These are phyloP conservation scores for Diloba caeruleocephala DNA, from an alignment of 2,888 invertebrate species.

Conservation along the genomic window DNA sequence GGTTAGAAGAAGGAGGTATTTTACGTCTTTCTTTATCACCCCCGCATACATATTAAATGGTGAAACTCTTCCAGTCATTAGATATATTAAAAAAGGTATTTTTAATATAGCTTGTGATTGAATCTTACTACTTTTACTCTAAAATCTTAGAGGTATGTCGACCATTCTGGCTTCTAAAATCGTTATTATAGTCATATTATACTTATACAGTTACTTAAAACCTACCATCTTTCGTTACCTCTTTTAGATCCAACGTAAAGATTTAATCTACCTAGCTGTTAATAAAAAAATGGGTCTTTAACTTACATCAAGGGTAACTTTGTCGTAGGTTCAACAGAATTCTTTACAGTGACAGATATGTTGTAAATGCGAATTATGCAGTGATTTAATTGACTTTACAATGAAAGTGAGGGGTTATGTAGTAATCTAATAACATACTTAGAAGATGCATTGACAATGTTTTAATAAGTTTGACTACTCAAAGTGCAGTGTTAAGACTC, in stretches of 20 bases:
- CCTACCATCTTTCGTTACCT: slow-evolving; percentile 34
- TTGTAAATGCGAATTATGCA: slow-evolving; percentile 57
- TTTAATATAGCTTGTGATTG: slow-evolving; percentile 21
- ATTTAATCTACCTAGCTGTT: slow-evolving; percentile 14
- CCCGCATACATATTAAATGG: slow-evolving; percentile 11
- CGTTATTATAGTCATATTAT: slow-evolving; percentile 29
- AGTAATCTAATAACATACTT: slow-evolving; percentile 17
- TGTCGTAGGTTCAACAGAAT: slow-evolving; percentile 20
- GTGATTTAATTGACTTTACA: slow-evolving; percentile 64
- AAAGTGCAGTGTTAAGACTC: slow-evolving; percentile 12
- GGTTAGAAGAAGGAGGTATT: slow-evolving; percentile 41
- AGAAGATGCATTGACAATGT: slow-evolving; percentile 36
- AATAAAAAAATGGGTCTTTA: slow-evolving; percentile 4
- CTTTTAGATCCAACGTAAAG: slow-evolving; percentile 37
- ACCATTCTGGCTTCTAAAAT: slow-evolving; percentile 43
- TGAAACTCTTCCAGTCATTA: slow-evolving; percentile 20
- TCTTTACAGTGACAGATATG: slow-evolving; percentile 58
- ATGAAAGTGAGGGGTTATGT: slow-evolving; percentile 25
- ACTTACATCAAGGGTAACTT: slow-evolving; percentile 10
- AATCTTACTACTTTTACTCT: slow-evolving; percentile 19
- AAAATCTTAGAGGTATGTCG: slow-evolving; percentile 38
- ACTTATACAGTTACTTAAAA: slow-evolving; percentile 33
- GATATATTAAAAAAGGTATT: slow-evolving; percentile 18
- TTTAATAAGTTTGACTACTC: slow-evolving; percentile 19
- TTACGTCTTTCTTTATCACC: slow-evolving; percentile 31